Percentiles rank a stretch among this genome's conserved stretches.
Conservation (phyloP, 2,888 invertebrate species). For the Hartigia nigra region DNA sequence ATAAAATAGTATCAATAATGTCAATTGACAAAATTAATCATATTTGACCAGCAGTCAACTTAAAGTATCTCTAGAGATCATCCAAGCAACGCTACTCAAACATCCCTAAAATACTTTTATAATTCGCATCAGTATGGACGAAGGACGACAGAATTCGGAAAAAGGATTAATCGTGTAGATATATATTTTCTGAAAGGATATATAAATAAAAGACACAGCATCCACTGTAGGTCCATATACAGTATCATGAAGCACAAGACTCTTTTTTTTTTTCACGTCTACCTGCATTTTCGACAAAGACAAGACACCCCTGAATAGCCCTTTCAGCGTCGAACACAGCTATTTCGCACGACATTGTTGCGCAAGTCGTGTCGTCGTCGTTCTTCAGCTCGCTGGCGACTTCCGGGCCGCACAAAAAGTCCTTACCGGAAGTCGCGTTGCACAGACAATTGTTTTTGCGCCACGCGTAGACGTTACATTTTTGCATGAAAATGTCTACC, state of each 20-base stretch:
- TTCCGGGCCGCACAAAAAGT: neutral
- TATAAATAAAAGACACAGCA: neutral
- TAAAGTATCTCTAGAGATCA: neutral
- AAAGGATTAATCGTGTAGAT: no score
- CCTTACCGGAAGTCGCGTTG: neutral
- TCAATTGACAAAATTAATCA: neutral
- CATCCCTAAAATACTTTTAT: neutral
- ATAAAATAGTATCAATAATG: neutral
- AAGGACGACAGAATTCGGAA: neutral
- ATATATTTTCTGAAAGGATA: no score
- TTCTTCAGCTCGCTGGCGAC: neutral
- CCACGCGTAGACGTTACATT: neutral
- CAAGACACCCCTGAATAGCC: neutral
- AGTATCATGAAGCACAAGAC: neutral
- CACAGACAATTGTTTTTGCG: neutral
- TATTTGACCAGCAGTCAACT: neutral
- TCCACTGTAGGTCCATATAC: neutral
- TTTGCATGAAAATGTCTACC: neutral
- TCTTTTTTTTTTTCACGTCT: neutral
- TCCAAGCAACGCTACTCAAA: neutral
- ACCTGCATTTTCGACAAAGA: neutral
- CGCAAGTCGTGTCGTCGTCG: neutral
- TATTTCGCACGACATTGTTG: neutral
- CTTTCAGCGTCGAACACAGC: neutral
- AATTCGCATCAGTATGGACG: neutral